A percentile compares a stretch with the other conserved stretches of the same genome.
Evolutionary conservation across 1,140 invertebrate species (phyloP).

Genomic region (Pantala flavescens): DNA sequence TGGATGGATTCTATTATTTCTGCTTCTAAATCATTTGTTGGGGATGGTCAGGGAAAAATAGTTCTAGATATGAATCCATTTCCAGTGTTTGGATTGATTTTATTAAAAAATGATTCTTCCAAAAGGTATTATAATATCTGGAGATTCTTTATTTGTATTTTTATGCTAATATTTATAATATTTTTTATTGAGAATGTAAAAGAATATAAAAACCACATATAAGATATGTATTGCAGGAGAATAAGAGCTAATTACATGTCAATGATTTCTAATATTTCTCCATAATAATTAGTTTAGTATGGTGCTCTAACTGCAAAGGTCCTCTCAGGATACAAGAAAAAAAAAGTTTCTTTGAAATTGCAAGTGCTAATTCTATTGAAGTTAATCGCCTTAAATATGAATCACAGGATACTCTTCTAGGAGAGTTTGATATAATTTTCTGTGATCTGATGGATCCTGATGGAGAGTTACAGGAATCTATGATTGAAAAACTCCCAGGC

Average conservation of each 20-base stretch:
- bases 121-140: not conserved
- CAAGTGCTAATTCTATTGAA: not conserved
- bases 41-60: not conserved
- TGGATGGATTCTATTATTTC: not conserved
- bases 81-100: not conserved
- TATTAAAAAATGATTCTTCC: not conserved
- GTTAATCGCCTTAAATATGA: not conserved
- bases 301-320: not conserved
- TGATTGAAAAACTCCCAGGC: not conserved
- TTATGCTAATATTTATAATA: no score
- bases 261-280: no score
- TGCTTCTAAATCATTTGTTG: not conserved
- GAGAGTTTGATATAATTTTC: not conserved
- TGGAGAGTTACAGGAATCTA: not conserved
- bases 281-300: no score
- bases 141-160: no score
- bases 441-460: not conserved
- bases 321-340: no score
- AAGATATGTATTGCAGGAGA: no score
- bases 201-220: no score
- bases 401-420: not conserved
- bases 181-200: no score
- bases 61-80: not conserved
- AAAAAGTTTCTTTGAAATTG: not conserved
- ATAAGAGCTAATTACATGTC: no score